Evolutionary conservation across 2,113 vertebrate species (phyloP).

Genomic region (Oenanthe oenanthe): DNA sequence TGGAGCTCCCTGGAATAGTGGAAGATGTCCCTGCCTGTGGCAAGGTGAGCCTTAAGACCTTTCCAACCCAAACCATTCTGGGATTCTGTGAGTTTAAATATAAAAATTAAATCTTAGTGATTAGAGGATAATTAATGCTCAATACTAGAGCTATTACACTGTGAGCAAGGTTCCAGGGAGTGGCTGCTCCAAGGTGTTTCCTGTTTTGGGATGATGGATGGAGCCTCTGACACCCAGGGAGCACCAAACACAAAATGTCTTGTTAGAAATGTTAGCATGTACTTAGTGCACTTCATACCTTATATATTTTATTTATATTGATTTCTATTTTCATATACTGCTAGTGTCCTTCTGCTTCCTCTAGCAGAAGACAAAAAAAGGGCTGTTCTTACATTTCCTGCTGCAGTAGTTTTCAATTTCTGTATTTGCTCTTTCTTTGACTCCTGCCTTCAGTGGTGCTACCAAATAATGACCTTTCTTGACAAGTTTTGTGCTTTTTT

Average conservation of each 20-base stretch:
- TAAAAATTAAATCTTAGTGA: not conserved
- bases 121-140: not conserved
- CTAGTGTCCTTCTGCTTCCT: not conserved
- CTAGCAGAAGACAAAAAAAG: not conserved
- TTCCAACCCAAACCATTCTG: not conserved
- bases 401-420: not conserved
- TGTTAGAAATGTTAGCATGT: not conserved
- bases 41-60: not conserved
- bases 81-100: not conserved
- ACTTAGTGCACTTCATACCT: not conserved
- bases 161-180: not conserved
- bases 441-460: not conserved
- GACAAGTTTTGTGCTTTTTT: not conserved
- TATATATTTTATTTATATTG: not conserved
- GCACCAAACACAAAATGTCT: not conserved
- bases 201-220: not conserved
- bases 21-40: not conserved
- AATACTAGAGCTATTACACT: not conserved
- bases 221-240: not conserved
- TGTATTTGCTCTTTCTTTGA: not conserved
- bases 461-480: not conserved
- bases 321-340: not conserved
- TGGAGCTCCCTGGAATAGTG: not conserved
- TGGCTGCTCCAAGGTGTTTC: not conserved
- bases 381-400: not conserved